Percentiles rank a stretch among this genome's conserved stretches.
These are phyloP conservation scores for Proteles cristata DNA, from an alignment of 2,113 vertebrate species.

Conservation along the genomic window DNA sequence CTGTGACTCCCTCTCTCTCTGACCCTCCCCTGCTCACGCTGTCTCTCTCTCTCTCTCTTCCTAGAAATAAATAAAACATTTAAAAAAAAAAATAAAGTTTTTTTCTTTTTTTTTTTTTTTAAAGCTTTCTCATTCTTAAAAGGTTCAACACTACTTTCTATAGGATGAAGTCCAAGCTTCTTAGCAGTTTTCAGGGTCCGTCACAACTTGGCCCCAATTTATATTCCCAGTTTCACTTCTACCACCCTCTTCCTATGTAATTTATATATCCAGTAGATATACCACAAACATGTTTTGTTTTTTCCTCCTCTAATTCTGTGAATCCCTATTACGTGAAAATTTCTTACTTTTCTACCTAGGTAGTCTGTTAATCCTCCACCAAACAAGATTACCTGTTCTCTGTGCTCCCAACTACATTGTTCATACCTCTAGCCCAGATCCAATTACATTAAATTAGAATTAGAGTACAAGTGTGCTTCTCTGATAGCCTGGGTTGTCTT, in stretches of 20 bases:
- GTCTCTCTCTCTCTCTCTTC: too few relatives aligned
- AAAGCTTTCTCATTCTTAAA: slow-evolving; percentile 27
- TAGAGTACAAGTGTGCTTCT: neutral
- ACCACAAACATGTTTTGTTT: neutral
- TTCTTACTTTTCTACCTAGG: neutral
- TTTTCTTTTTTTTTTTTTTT: neutral
- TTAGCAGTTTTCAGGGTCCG: neutral
- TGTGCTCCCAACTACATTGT: neutral
- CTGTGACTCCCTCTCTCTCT: too few relatives aligned
- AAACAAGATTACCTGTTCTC: slow-evolving; percentile 32
- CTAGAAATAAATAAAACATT: too few relatives aligned
- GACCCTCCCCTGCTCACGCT: too few relatives aligned
- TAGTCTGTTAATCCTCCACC: neutral
- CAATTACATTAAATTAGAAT: neutral
- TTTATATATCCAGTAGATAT: neutral
- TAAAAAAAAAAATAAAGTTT: too few relatives aligned
- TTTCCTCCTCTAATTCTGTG: slow-evolving; percentile 22
- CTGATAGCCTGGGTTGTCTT: neutral
- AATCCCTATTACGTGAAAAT: slow-evolving; percentile 6
- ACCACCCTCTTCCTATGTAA: neutral
- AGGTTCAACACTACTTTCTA: neutral
- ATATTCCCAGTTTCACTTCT: slow-evolving; percentile 8
- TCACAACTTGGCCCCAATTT: neutral
- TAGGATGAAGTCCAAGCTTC: slow-evolving; percentile 20
- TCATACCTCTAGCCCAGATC: neutral